A percentile compares a stretch with the other conserved stretches of the same genome.
These are phyloP conservation scores for Haliaeetus leucogaster DNA, from an alignment of 2,113 vertebrate species.

Conservation along the genomic window DNA sequence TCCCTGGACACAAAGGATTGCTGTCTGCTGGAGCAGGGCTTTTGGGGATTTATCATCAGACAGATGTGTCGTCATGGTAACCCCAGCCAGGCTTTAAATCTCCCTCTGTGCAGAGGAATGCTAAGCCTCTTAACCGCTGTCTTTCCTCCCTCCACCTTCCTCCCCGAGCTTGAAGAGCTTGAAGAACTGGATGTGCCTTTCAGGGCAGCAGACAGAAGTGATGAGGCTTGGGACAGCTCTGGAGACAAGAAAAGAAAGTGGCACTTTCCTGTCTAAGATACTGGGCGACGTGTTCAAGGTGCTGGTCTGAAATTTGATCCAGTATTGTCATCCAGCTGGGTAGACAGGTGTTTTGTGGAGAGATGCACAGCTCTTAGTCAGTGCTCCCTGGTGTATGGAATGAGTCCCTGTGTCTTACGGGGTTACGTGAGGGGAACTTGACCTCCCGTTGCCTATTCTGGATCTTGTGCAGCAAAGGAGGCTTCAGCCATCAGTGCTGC, in stretches of 20 bases:
- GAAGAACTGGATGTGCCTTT: neutral
- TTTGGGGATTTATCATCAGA: slow-evolving; percentile 52
- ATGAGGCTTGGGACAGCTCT: neutral
- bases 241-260: neutral
- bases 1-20: neutral
- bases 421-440: neutral
- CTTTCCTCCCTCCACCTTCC: neutral
- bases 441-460: neutral
- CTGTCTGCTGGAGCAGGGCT: neutral
- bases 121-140: slow-evolving; percentile 29
- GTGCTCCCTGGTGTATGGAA: neutral
- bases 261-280: neutral
- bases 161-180: neutral
- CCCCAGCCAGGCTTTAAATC: slow-evolving; percentile 53
- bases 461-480: neutral
- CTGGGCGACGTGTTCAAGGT: neutral
- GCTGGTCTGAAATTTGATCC: neutral
- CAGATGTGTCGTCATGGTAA: slow-evolving; percentile 70
- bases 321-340: neutral
- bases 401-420: neutral
- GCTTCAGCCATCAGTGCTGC: neutral
- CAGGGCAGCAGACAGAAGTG: neutral
- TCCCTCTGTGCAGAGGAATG: slow-evolving; percentile 32
- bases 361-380: neutral
- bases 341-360: neutral